These are phyloP conservation scores for Aphidius colemani DNA, from an alignment of 2,888 invertebrate species.

Conservation along the genomic window DNA sequence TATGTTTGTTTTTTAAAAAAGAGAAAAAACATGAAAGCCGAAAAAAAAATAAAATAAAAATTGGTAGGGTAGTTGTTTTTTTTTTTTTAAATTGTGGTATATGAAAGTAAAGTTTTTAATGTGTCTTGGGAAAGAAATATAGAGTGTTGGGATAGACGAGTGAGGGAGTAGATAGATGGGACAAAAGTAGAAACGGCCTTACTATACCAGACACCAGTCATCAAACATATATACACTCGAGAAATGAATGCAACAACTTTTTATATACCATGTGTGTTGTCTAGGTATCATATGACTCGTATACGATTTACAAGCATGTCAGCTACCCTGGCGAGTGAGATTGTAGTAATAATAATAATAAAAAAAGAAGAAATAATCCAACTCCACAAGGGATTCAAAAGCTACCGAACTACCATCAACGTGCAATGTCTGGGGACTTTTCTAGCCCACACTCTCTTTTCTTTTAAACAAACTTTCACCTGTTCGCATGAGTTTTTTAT, in stretches of 20 bases:
- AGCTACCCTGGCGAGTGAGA: constrained; percentile 27
- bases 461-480: constrained; percentile 29
- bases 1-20: no score
- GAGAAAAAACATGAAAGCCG: no score
- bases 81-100: no score
- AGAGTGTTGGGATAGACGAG: constrained; percentile 10
- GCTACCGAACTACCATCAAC: neutral
- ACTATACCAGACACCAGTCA: constrained; percentile 24
- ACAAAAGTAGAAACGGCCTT: constrained; percentile 12
- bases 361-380: neutral
- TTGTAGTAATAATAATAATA: no score
- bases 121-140: no score
- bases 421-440: constrained; percentile 25
- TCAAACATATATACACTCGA: constrained; percentile 25
- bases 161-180: constrained; percentile 1
- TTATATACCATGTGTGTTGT: constrained; percentile 9
- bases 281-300: constrained; percentile 30
- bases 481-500: constrained; percentile 19
- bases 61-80: no score
- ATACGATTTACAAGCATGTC: constrained; percentile 32
- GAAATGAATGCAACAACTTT: constrained; percentile 21
- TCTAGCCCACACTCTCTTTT: constrained; percentile 27
- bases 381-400: constrained; percentile 17
- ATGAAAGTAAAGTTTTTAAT: no score
- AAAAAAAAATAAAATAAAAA: no score